phyloP scores from a whole-genome alignment of 2,113 vertebrate species.

The Macrotis lagotis region DNA sequence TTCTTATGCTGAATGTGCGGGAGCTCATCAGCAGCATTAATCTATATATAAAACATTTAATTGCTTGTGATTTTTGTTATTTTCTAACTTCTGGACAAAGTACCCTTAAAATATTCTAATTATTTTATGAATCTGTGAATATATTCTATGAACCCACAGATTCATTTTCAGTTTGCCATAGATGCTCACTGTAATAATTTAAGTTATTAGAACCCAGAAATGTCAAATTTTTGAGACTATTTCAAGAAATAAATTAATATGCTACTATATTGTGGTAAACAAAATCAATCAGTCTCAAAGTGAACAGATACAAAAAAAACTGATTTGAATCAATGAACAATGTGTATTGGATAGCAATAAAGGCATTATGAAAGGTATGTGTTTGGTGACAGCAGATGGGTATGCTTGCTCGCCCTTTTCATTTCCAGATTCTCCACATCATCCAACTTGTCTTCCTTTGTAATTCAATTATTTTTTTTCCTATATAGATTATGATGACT shows the following conservation, averaged over 20 bases:
- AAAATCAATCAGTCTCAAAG: neutral
- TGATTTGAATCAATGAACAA: neutral
- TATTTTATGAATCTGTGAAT: slow-evolving; percentile 18
- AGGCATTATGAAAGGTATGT: neutral
- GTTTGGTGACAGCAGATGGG: neutral
- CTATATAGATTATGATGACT: neutral
- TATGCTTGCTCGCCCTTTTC: neutral
- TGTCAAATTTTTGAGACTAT: neutral
- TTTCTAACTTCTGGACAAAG: neutral
- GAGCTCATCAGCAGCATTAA: neutral
- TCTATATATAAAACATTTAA: neutral
- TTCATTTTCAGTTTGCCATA: slow-evolving; percentile 43
- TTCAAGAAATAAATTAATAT: slow-evolving; percentile 31
- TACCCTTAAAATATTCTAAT: neutral
- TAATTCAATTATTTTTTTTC: neutral
- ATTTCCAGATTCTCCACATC: neutral
- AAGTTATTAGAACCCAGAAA: slow-evolving; percentile 29
- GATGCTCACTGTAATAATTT: neutral
- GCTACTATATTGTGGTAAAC: neutral
- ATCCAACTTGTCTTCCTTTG: neutral
- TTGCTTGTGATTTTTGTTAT: neutral
- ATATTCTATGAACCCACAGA: slow-evolving; percentile 25
- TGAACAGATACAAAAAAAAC: neutral
- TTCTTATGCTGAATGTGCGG: neutral
- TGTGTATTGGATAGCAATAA: neutral